Evolutionary conservation across 1,140 invertebrate species (phyloP).

Genomic region (Octopus bimaculoides): DNA sequence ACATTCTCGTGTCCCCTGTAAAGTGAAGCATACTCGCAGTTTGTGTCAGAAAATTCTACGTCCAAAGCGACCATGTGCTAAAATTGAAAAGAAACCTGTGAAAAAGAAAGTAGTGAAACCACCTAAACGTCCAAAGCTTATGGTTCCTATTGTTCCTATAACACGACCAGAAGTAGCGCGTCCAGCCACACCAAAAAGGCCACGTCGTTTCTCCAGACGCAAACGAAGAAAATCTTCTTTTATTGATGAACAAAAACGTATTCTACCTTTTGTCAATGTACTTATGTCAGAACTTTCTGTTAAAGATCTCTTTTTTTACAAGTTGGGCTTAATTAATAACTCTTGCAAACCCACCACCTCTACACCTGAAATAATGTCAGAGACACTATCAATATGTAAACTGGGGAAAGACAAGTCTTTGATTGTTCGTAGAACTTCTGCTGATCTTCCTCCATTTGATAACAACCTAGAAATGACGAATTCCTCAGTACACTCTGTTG

Average conservation of each 20-base stretch:
- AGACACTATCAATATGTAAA: neutral
- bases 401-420: neutral
- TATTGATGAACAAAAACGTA: neutral
- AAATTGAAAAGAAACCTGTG: slow-evolving; percentile 10
- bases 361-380: neutral
- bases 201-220: neutral
- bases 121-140: neutral
- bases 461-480: neutral
- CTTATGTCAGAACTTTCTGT: slow-evolving; percentile 6
- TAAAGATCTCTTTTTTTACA: slow-evolving; percentile 5
- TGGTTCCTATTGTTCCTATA: neutral
- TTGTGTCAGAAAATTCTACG: slow-evolving; percentile 4
- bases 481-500: neutral
- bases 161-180: neutral
- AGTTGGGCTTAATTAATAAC: neutral
- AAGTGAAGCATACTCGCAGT: slow-evolving; percentile 8
- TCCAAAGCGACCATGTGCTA: neutral
- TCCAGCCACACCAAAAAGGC: neutral
- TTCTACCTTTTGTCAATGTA: slow-evolving; percentile 2
- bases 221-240: slow-evolving; percentile 7
- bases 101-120: slow-evolving; percentile 1
- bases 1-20: slow-evolving; percentile 7
- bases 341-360: neutral
- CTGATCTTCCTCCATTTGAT: neutral
- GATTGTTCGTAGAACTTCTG: neutral